Percentiles rank a stretch among this genome's conserved stretches.
phyloP scores from a whole-genome alignment of 2,888 invertebrate genomes.

The Cantharis rustica region DNA sequence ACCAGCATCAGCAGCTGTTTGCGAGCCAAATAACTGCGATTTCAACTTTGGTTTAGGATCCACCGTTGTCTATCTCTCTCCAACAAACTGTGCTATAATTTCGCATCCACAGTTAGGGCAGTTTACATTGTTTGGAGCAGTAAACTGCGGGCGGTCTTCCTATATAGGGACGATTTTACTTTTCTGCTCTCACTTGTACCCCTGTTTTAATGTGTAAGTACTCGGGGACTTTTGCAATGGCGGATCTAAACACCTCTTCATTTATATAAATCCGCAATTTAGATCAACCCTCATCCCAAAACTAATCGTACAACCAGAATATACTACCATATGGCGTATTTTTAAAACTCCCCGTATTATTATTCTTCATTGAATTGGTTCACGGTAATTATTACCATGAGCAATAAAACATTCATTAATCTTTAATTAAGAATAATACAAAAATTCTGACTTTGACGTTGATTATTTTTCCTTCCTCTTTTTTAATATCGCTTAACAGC shows the following conservation, averaged over 20 bases:
- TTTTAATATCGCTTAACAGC: background rate
- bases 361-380: constrained; percentile 25
- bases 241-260: constrained; percentile 50
- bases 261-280: constrained; percentile 51
- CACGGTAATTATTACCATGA: constrained; percentile 16
- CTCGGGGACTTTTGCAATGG: constrained; percentile 31
- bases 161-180: constrained; percentile 40
- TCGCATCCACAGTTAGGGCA: constrained; percentile 25
- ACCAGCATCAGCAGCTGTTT: constrained; percentile 37
- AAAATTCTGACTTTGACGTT: background rate
- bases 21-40: constrained; percentile 41
- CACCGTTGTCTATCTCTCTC: constrained; percentile 15
- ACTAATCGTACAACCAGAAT: constrained; percentile 34
- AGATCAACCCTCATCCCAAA: constrained; percentile 40
- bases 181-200: constrained; percentile 28
- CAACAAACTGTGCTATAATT: constrained; percentile 13
- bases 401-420: constrained; percentile 21
- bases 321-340: constrained; percentile 38
- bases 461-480: background rate
- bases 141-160: constrained; percentile 43
- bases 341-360: constrained; percentile 35
- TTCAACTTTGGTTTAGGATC: constrained; percentile 26
- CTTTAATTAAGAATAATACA: background rate
- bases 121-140: constrained; percentile 41
- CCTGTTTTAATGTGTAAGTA: constrained; percentile 18